Percentiles rank a stretch among this genome's conserved stretches.
These are phyloP conservation scores for Paracanthobrama guichenoti DNA, from an alignment of 2,113 vertebrate species.

Conservation along the genomic window DNA sequence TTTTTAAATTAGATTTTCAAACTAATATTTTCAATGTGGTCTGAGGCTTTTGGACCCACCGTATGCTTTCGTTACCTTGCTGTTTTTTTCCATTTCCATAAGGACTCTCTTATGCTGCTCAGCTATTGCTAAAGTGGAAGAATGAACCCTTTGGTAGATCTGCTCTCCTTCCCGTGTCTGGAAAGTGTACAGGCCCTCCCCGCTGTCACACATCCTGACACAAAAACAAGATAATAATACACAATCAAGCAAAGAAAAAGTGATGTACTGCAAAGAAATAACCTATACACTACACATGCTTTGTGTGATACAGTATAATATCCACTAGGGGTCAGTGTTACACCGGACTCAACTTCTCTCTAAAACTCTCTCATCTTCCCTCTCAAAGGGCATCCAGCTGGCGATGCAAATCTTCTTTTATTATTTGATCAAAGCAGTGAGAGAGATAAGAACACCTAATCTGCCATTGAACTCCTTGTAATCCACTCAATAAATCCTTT, in stretches of 20 bases:
- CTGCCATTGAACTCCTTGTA: slow-evolving; percentile 57
- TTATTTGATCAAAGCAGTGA: slow-evolving; percentile 62
- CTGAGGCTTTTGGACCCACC: not conserved
- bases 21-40: not conserved
- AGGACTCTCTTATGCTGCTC: slow-evolving; percentile 94
- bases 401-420: slow-evolving; percentile 55
- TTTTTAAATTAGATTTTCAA: not conserved
- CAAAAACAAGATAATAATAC: not conserved
- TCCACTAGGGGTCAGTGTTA: slow-evolving; percentile 57
- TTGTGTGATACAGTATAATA: not conserved
- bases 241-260: not conserved
- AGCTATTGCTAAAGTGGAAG: slow-evolving; percentile 88
- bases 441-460: slow-evolving; percentile 58
- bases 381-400: slow-evolving; percentile 51
- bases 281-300: slow-evolving; percentile 11
- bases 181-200: slow-evolving; percentile 96
- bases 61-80: slow-evolving; percentile 78
- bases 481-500: slow-evolving; percentile 66
- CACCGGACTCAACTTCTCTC: not conserved
- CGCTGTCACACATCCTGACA: slow-evolving; percentile 90
- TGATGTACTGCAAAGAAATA: not conserved
- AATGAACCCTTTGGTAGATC: slow-evolving; percentile 96
- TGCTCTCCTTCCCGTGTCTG: slow-evolving; percentile 95
- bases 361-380: slow-evolving; percentile 41
- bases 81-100: slow-evolving; percentile 93